Evolutionary conservation across 2,888 invertebrate genomes (phyloP).

Genomic region (Linnaemya vulpina): DNA sequence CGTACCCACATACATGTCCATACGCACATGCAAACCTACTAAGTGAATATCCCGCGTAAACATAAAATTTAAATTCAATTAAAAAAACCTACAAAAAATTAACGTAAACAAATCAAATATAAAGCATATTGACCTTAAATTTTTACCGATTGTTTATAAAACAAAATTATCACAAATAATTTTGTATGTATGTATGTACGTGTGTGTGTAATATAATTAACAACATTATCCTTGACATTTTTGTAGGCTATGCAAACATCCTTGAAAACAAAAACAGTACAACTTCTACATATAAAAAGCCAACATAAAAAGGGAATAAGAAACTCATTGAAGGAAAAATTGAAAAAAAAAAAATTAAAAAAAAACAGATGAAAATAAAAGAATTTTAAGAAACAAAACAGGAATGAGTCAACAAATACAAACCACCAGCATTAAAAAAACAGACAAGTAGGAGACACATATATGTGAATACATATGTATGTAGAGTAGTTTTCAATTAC

Average conservation of each 20-base stretch:
- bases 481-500: not conserved
- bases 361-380: slow-evolving; percentile 32
- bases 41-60: not conserved
- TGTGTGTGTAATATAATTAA: slow-evolving; percentile 49
- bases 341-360: slow-evolving; percentile 2
- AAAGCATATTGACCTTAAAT: slow-evolving; percentile 58
- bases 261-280: slow-evolving; percentile 62
- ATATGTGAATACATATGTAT: not conserved
- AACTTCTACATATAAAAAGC: not conserved
- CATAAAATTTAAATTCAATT: not conserved
- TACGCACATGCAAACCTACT: too few species aligned
- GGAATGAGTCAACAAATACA: slow-evolving; percentile 63
- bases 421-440: not conserved
- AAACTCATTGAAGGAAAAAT: slow-evolving; percentile 21
- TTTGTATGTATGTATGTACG: not conserved
- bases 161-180: slow-evolving; percentile 40
- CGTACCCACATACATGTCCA: too few species aligned
- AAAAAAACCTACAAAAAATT: not conserved
- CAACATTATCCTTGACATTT: slow-evolving; percentile 65
- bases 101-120: slow-evolving; percentile 45
- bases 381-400: slow-evolving; percentile 15
- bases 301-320: slow-evolving; percentile 35
- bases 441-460: slow-evolving; percentile 50
- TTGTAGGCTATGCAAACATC: slow-evolving; percentile 51
- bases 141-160: slow-evolving; percentile 58